A percentile compares a stretch with the other conserved stretches of the same genome.
Evolutionary conservation across 2,888 invertebrate genomes (phyloP).

Genomic region (Dorcus hopei): DNA sequence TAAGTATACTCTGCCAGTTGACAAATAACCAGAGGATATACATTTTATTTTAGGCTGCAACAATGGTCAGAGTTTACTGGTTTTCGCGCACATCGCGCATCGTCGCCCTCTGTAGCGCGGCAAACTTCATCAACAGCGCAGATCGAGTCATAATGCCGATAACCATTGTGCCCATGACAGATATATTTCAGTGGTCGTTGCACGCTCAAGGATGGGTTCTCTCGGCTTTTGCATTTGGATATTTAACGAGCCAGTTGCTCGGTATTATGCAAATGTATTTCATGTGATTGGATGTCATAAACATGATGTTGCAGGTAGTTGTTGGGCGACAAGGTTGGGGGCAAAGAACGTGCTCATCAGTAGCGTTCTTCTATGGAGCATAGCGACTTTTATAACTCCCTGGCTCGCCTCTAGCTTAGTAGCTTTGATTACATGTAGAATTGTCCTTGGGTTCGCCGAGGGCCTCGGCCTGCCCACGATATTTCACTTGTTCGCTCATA

Average conservation of each 20-base stretch:
- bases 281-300: neutral
- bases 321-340: slow-evolving; percentile 65
- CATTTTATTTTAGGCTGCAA: neutral
- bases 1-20: no score
- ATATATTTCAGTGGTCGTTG: slow-evolving; percentile 66
- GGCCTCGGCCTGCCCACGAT: slow-evolving; percentile 74
- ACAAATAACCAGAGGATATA: no score
- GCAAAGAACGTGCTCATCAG: slow-evolving; percentile 65
- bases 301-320: slow-evolving; percentile 59
- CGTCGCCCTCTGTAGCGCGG: slow-evolving; percentile 66
- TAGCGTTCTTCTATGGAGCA: slow-evolving; percentile 70
- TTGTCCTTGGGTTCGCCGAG: slow-evolving; percentile 70
- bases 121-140: slow-evolving; percentile 75
- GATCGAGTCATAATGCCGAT: slow-evolving; percentile 77
- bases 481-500: slow-evolving; percentile 71
- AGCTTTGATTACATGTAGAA: slow-evolving; percentile 61
- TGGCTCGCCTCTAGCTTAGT: slow-evolving; percentile 64
- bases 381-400: slow-evolving; percentile 68
- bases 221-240: slow-evolving; percentile 73
- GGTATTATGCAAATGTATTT: slow-evolving; percentile 30
- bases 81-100: slow-evolving; percentile 56
- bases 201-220: slow-evolving; percentile 73
- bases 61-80: slow-evolving; percentile 48
- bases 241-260: slow-evolving; percentile 70
- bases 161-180: slow-evolving; percentile 71